Conservation (phyloP, 2,797 vertebrate species). For the Sebastolobus alascanus region DNA sequence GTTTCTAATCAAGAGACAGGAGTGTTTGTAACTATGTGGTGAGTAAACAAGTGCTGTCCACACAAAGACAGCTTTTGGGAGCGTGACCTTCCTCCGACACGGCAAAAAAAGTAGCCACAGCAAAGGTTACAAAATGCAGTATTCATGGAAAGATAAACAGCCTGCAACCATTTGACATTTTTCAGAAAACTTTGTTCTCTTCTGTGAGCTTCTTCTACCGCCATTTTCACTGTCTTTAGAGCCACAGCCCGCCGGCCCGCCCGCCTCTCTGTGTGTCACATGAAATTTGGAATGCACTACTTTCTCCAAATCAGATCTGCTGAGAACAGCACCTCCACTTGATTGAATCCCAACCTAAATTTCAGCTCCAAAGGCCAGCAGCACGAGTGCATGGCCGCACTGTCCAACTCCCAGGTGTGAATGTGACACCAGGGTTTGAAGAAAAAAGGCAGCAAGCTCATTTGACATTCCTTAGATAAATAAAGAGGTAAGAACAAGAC, state of each 20-base stretch:
- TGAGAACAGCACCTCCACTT: constrained; percentile 60
- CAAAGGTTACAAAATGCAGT: constrained; percentile 60
- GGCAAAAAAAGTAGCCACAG: constrained; percentile 13
- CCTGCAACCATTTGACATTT: constrained; percentile 50
- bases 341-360: constrained; percentile 58
- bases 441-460: constrained; percentile 7
- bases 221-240: constrained; percentile 24
- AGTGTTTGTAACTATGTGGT: background rate
- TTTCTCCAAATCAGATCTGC: constrained; percentile 67
- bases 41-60: background rate
- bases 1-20: background rate
- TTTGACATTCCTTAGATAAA: constrained; percentile 10
- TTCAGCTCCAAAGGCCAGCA: constrained; percentile 32
- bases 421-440: constrained; percentile 25
- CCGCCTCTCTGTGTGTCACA: constrained; percentile 38
- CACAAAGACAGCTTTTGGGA: constrained; percentile 10
- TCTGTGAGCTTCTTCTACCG: constrained; percentile 24
- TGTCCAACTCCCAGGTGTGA: constrained; percentile 25
- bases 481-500: constrained; percentile 11
- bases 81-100: constrained; percentile 35
- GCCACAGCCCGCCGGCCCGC: background rate
- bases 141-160: constrained; percentile 50
- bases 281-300: constrained; percentile 49
- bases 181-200: constrained; percentile 40
- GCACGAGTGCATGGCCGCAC: background rate